Conservation (phyloP, 2,113 vertebrate genomes). For the Heliornis fulica region DNA sequence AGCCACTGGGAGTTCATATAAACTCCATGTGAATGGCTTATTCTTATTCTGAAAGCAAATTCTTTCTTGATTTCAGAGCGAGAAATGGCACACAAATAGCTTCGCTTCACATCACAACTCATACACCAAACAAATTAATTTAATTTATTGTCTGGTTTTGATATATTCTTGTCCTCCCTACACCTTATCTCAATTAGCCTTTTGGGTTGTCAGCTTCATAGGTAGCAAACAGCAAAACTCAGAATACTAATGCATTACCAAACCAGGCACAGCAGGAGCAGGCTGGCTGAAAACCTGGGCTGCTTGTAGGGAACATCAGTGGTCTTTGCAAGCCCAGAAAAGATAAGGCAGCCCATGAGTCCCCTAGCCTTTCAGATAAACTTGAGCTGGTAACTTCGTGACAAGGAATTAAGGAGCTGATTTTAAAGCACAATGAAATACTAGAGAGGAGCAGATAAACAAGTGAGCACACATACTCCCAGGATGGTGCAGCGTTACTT, state of each 20-base stretch:
- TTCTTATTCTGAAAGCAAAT: neutral
- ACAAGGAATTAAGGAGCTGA: neutral
- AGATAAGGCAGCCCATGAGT: neutral
- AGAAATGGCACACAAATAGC: neutral
- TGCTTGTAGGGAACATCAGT: neutral
- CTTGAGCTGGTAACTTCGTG: neutral
- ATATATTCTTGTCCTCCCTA: neutral
- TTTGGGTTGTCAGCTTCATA: neutral
- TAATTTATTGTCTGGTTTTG: neutral
- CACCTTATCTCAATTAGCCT: conserved; percentile 9
- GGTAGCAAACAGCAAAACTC: neutral
- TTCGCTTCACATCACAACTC: neutral
- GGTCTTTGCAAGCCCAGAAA: neutral
- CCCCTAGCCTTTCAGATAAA: neutral
- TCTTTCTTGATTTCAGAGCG: neutral
- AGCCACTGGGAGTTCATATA: neutral
- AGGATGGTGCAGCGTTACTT: neutral
- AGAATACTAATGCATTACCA: neutral
- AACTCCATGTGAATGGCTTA: neutral
- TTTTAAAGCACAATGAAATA: neutral
- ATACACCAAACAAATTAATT: neutral
- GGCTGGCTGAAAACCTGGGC: neutral
- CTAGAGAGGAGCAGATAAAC: neutral
- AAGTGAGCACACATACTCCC: neutral
- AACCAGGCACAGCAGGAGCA: neutral